These are phyloP conservation scores for Hylaea fasciaria DNA, from an alignment of 2,888 invertebrate species.

Conservation along the genomic window DNA sequence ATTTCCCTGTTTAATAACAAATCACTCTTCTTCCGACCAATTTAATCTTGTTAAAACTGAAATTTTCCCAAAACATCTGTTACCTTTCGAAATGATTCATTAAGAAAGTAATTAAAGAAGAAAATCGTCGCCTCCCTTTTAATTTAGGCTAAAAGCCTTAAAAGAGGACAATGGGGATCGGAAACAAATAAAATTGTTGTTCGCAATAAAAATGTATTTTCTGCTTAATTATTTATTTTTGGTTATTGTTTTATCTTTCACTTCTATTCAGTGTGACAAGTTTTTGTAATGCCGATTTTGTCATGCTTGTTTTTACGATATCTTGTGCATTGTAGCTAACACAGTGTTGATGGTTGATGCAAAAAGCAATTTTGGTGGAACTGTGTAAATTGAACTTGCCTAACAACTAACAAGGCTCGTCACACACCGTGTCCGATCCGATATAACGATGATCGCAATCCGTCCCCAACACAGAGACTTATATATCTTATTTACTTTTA, in stretches of 20 bases:
- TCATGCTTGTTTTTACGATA: no score
- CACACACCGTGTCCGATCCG: no score
- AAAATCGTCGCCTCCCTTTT: slow-evolving; percentile 52
- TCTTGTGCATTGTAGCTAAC: slow-evolving; percentile 20
- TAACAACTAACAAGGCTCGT: no score
- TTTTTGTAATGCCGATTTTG: no score
- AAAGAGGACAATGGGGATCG: slow-evolving; percentile 45
- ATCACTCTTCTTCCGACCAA: slow-evolving; percentile 13
- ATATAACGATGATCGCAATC: no score
- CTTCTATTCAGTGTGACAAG: slow-evolving; percentile 18
- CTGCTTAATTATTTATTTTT: slow-evolving; percentile 25
- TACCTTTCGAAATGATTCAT: slow-evolving; percentile 58
- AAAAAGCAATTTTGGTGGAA: no score
- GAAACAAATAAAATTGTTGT: slow-evolving; percentile 47
- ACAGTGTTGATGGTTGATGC: no score
- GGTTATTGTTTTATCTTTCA: slow-evolving; percentile 16
- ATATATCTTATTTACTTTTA: no score
- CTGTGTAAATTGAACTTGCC: no score
- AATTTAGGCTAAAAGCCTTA: slow-evolving; percentile 47
- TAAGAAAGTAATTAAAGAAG: slow-evolving; percentile 61
- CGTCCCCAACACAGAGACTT: no score
- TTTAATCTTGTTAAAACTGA: slow-evolving; percentile 31
- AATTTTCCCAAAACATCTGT: slow-evolving; percentile 45
- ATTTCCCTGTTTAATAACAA: slow-evolving; percentile 15
- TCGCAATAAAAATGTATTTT: slow-evolving; percentile 43